These are phyloP conservation scores for Proteles cristata DNA, from an alignment of 2,113 vertebrate species.

Conservation along the genomic window DNA sequence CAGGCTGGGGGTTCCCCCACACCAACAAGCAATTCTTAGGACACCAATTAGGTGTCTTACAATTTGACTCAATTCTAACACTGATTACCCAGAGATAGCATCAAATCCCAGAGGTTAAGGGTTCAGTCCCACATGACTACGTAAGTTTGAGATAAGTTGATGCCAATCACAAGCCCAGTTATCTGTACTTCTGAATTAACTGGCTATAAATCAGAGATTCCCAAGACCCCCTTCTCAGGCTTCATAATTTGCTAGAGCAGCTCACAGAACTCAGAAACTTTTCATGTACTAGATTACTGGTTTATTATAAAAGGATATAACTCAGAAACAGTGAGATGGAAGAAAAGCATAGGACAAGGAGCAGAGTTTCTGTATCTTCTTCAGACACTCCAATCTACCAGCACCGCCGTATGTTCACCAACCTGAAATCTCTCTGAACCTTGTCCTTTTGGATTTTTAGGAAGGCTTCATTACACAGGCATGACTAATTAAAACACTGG, in stretches of 20 bases:
- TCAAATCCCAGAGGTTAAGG: background rate
- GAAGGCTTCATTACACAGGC: background rate
- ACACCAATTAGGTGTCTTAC: background rate
- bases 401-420: background rate
- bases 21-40: background rate
- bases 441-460: background rate
- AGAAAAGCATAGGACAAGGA: background rate
- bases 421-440: no score
- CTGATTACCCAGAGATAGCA: background rate
- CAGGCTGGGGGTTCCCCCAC: background rate
- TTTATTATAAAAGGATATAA: background rate
- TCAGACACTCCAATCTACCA: background rate
- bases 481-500: background rate
- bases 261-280: background rate
- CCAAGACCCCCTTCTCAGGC: background rate
- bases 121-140: background rate
- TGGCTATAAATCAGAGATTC: background rate
- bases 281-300: background rate
- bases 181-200: background rate
- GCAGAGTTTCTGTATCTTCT: background rate
- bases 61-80: background rate
- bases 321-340: background rate
- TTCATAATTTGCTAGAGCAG: background rate
- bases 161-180: background rate
- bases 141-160: background rate